Conservation (phyloP, 1,140 invertebrate genomes). For the Drosophila setifemur region DNA sequence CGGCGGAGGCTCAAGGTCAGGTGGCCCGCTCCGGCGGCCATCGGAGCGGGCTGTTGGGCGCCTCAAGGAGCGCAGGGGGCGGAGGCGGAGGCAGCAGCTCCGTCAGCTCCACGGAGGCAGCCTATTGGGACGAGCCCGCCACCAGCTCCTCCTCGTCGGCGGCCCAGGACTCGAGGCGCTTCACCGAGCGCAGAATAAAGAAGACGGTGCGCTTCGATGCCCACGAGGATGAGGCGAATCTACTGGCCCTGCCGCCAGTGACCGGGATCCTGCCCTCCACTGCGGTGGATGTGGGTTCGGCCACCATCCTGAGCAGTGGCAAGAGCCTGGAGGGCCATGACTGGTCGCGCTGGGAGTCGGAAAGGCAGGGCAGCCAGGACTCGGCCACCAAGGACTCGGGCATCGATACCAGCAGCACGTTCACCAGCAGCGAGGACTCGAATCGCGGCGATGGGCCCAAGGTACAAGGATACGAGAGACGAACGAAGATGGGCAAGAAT, state of each 20-base stretch:
- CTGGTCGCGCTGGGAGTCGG: constrained; percentile 88
- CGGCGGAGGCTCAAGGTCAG: constrained; percentile 6
- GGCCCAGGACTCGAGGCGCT: constrained; percentile 86
- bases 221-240: constrained; percentile 82
- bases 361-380: constrained; percentile 92
- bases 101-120: constrained; percentile 65
- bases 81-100: constrained; percentile 75
- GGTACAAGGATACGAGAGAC: constrained; percentile 83
- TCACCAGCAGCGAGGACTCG: constrained; percentile 97
- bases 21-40: constrained; percentile 79
- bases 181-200: constrained; percentile 92
- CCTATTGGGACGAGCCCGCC: constrained; percentile 64
- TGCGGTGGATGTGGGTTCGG: constrained; percentile 72
- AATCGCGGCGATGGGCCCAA: constrained; percentile 93
- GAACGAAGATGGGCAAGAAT: constrained; percentile 17
- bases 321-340: constrained; percentile 80
- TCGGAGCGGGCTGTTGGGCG: constrained; percentile 31
- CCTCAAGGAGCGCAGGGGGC: constrained; percentile 1
- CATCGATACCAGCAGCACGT: constrained; percentile 97
- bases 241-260: constrained; percentile 72
- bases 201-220: constrained; percentile 94
- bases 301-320: constrained; percentile 83
- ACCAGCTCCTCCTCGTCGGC: constrained; percentile 59
- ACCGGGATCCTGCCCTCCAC: constrained; percentile 73
- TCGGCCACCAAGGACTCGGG: constrained; percentile 96